Evolutionary conservation across 2,797 vertebrate genomes (phyloP).

Genomic region (Cheirogaleus major): DNA sequence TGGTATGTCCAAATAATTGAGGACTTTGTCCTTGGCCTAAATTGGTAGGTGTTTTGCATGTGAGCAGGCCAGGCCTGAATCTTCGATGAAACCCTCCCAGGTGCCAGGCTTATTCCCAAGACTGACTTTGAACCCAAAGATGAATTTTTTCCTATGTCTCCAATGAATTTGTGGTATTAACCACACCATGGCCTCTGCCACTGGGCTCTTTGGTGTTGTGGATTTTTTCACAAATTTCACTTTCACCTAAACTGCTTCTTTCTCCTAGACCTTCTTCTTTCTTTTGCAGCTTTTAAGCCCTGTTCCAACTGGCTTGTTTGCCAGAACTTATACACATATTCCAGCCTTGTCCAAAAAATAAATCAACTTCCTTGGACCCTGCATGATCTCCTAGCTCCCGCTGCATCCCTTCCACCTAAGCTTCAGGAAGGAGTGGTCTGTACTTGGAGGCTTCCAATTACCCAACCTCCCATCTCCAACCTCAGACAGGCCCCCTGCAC

Average conservation of each 20-base stretch:
- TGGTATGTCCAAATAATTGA: slow-evolving; percentile 57
- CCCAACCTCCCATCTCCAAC: neutral
- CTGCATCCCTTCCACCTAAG: neutral
- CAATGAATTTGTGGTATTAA: neutral
- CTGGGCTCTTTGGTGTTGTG: slow-evolving; percentile 30
- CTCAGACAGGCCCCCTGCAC: neutral
- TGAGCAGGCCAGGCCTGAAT: neutral
- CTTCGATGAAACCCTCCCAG: neutral
- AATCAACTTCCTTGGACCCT: neutral
- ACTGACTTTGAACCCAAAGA: neutral
- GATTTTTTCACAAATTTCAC: neutral
- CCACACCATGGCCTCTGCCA: neutral
- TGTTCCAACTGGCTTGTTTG: neutral
- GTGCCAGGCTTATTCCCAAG: neutral
- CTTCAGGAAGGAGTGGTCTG: neutral
- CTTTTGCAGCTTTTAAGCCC: neutral
- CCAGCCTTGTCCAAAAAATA: neutral
- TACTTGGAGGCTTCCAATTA: neutral
- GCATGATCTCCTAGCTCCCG: neutral
- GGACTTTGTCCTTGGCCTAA: slow-evolving; percentile 42
- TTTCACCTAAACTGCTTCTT: neutral
- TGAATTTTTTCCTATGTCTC: neutral
- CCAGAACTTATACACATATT: neutral
- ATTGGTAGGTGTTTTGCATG: neutral
- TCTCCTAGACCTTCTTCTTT: neutral